Base-by-base conservation (phyloP, 2,797 vertebrate species). In the Leptatherina wallacei region DNA sequence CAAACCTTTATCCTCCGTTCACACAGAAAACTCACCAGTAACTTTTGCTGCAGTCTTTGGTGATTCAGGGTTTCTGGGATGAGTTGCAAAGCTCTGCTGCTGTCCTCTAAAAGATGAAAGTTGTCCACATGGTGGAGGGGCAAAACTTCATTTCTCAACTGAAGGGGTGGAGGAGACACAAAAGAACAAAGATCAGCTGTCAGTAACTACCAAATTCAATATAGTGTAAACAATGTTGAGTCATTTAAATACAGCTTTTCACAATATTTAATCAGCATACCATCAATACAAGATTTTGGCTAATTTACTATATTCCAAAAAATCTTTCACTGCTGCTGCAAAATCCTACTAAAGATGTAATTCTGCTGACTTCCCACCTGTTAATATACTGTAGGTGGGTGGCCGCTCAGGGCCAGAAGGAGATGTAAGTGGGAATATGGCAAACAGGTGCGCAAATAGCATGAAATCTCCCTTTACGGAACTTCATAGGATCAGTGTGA, bases 101-200 rank as follows among this genome's bases (percentile, higher is more conserved):
- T 82, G 69, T 91, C 90, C 78, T 92, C 93, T 93, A 95, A 27
- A 81, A 92, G 69, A 61, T 0, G 62, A 72, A 85, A 84, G 66
- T 79, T 84, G 54, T 93, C 92, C 87, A 88, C 73, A 57, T 27
- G 62, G 77, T 86, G 94, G 76, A 91, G 87, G 59, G 87, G 70
- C 63, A 89, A 67, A 24, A 89, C 87, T 64, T 92, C 94, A 91
- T 95, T 91, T 93, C 93, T 94, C 78, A 90, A 85, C 95, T 96
- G 89, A 33, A 40, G 61, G 69, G 35, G 63, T 33, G n/a, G 47
- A 11, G 30, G 27, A 32, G 52, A 74, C 3, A 68, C 38, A 73
- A 29, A 72, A 20, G 1, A 58, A 65, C 1, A 76, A 14, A 77
- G 68, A 57, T 24, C 20, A 49, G 20, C 24, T 38, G 33, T 71